Base-by-base conservation (phyloP, 2,888 invertebrate species). In the Noctuana brunneofusca region DNA sequence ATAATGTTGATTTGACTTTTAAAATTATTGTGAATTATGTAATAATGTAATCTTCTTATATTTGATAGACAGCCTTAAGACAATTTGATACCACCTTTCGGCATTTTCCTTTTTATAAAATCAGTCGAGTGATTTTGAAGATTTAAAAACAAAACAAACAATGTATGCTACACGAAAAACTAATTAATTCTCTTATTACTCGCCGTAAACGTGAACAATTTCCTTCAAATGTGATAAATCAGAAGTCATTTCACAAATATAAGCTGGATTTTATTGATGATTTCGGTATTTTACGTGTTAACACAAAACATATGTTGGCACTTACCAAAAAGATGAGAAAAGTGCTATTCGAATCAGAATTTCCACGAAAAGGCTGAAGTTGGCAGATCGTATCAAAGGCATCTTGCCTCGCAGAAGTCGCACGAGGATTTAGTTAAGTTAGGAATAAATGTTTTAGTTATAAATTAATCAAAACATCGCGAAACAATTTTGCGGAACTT, bases 321-420 rank as follows among this genome's bases (percentile, higher is more conserved):
- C 93, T 92, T 84, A 94, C 94, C 93, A 89, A 74, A 94, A 94
- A 20, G 87, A 73, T 12, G 91, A 77, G 22, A 93, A 69, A 50
- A 93, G 79, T 24, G 81, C 66, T 8, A 93, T 83, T 0, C 94
- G 86, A 58, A 93, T 75, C 24, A 84, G 73, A 48, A 93, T 86
- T 78, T 94, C 94, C 24, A 92, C 73, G 64, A 92, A 83, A 74
- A 92, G 76, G 75, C 85, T 89, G 63, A 80, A 81, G 72, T 79
- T 89, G 0, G 89, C 87, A 0, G 90, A 87, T 69, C 90, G 86
- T 71, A 89, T 83, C 67, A 90, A 69, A 43, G 89, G 87, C 90
- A 91, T 91, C 78, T 78, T 84, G 53, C 53, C 38, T 48, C 32
- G 49, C 38, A 46, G 38, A 35, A 16, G 46, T 43, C 32, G 55